A percentile compares a stretch with the other conserved stretches of the same genome.
Evolutionary conservation across 2,113 vertebrate species (phyloP).

Genomic region (Nematolebias whitei): DNA sequence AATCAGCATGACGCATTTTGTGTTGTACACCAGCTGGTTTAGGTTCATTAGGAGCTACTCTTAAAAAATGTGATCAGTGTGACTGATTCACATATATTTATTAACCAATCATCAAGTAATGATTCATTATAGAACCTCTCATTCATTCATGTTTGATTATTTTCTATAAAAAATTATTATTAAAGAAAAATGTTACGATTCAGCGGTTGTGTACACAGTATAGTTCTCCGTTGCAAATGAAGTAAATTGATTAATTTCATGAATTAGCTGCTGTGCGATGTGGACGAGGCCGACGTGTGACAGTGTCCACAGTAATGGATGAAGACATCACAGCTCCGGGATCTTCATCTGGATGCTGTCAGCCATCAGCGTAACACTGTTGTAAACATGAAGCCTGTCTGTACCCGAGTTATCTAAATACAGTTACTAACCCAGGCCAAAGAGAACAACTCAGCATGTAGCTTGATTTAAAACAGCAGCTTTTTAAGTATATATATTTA

Average conservation of each 20-base stretch:
- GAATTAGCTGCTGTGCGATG: neutral
- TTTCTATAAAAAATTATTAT: too few relatives aligned
- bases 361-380: neutral
- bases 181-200: too few relatives aligned
- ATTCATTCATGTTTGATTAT: too few relatives aligned
- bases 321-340: neutral
- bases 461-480: too few relatives aligned
- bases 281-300: neutral
- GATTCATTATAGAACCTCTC: too few relatives aligned
- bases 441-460: too few relatives aligned
- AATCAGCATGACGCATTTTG: neutral
- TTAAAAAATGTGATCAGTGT: neutral
- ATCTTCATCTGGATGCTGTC: neutral
- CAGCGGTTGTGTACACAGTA: neutral
- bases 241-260: neutral
- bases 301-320: neutral
- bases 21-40: neutral
- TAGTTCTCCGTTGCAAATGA: neutral
- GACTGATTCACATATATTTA: neutral
- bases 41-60: too few relatives aligned
- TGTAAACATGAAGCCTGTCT: neutral
- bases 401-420: neutral
- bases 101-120: neutral
- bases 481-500: too few relatives aligned
- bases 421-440: neutral